Percentiles rank a stretch among this genome's conserved stretches.
These are phyloP conservation scores for Heliconius nattereri DNA, from an alignment of 1,140 invertebrate genomes.

Conservation along the genomic window DNA sequence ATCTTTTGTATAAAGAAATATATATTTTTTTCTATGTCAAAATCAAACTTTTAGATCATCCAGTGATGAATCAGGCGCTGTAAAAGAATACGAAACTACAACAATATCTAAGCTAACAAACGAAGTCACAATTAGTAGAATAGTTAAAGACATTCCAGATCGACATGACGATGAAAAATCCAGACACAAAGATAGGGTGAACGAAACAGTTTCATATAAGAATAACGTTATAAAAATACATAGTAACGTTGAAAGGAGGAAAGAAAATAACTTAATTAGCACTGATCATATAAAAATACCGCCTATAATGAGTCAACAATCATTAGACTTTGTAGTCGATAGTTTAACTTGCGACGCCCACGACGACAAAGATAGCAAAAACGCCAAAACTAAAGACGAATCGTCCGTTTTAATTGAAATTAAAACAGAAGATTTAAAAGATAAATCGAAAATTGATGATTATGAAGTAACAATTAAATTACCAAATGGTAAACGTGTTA, in stretches of 20 bases:
- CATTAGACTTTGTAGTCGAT: conserved; percentile 70
- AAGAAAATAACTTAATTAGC: conserved; percentile 41
- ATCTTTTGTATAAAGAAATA: no score
- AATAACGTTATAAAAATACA: conserved; percentile 73
- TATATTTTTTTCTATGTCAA: no score
- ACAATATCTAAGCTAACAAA: conserved; percentile 75
- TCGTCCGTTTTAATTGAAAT: neutral
- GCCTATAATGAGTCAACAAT: conserved; percentile 73
- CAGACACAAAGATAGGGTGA: conserved; percentile 46
- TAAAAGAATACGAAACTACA: conserved; percentile 73
- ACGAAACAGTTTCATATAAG: conserved; percentile 62
- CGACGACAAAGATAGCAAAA: neutral
- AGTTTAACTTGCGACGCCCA: conserved; percentile 57
- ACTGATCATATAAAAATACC: conserved; percentile 54
- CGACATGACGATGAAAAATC: conserved; percentile 51
- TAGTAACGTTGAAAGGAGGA: conserved; percentile 63
- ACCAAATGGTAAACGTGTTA: conserved; percentile 61
- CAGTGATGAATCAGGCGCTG: conserved; percentile 69
- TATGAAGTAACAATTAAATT: conserved; percentile 69
- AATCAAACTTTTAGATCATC: conserved; percentile 55
- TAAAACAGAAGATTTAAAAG: conserved; percentile 25
- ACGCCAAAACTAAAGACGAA: neutral
- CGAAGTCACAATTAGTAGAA: conserved; percentile 70
- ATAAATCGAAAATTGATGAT: conserved; percentile 40
- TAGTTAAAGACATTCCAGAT: conserved; percentile 61